These are phyloP conservation scores for Typhlichthys eigenmanni DNA, from an alignment of 2,797 vertebrate genomes.

Conservation along the genomic window DNA sequence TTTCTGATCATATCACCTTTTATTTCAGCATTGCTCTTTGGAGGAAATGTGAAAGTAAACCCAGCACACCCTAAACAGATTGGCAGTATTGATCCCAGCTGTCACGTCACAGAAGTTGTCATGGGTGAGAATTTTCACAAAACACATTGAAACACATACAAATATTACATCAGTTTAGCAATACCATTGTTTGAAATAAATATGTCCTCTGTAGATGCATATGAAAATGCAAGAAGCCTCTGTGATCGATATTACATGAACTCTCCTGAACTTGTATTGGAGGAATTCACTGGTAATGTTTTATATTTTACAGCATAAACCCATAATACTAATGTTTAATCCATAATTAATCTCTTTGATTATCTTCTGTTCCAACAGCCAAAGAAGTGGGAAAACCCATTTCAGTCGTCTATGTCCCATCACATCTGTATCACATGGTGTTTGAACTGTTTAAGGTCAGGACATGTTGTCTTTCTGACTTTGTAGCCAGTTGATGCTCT, in stretches of 20 bases:
- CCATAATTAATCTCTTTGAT: not conserved
- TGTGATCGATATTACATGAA: slow-evolving; percentile 98
- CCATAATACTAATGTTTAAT: not conserved
- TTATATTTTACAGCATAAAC: not conserved
- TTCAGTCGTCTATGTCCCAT: slow-evolving; percentile 94
- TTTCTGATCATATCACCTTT: not conserved
- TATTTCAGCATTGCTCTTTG: slow-evolving; percentile 90
- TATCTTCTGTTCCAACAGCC: slow-evolving; percentile 68
- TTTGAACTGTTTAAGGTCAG: slow-evolving; percentile 98
- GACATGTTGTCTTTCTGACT: slow-evolving; percentile 2
- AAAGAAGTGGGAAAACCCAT: slow-evolving; percentile 84
- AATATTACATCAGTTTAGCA: not conserved
- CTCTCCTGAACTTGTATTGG: slow-evolving; percentile 89
- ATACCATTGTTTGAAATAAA: not conserved
- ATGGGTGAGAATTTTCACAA: slow-evolving; percentile 77
- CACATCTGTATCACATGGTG: slow-evolving; percentile 98
- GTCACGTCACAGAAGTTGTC: slow-evolving; percentile 88
- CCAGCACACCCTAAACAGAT: slow-evolving; percentile 97
- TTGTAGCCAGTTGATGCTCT: slow-evolving; percentile 14
- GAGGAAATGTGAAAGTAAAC: slow-evolving; percentile 88
- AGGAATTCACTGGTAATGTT: slow-evolving; percentile 87
- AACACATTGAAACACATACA: not conserved
- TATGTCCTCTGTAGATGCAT: slow-evolving; percentile 83
- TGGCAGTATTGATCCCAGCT: slow-evolving; percentile 94
- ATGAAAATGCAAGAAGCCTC: slow-evolving; percentile 91